Evolutionary conservation across 2,113 vertebrate species (phyloP).

Genomic region (Heterotilapia buettikoferi): DNA sequence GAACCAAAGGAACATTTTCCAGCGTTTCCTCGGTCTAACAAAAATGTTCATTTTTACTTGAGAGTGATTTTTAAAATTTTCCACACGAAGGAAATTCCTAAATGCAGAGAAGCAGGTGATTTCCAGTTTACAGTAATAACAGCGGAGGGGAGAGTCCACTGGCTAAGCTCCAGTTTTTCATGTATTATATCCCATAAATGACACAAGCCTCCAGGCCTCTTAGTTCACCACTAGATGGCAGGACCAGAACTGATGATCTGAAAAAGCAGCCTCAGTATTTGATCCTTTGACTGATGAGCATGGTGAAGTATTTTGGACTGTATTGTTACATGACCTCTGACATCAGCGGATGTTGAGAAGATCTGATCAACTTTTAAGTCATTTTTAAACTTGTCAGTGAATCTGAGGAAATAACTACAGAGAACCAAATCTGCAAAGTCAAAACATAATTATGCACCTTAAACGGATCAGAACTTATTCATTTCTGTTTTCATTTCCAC

Average conservation of each 20-base stretch:
- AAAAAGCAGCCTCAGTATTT: not conserved
- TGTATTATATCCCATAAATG: not conserved
- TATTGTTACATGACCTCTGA: not conserved
- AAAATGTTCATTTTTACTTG: not conserved
- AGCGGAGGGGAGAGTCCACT: not conserved
- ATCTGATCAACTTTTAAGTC: not conserved
- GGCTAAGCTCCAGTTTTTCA: not conserved
- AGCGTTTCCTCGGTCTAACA: not conserved
- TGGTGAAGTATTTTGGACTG: not conserved
- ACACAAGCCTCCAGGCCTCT: not conserved
- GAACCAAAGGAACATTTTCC: not conserved
- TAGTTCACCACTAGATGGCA: not conserved
- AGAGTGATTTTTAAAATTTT: not conserved
- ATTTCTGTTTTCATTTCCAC: not conserved
- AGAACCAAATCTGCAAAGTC: not conserved
- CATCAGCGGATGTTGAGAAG: not conserved
- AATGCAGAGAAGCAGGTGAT: not conserved
- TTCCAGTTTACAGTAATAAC: not conserved
- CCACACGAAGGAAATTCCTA: not conserved
- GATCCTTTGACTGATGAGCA: not conserved
- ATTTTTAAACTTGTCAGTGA: not conserved
- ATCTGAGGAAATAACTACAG: accelerated
- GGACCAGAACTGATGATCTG: not conserved
- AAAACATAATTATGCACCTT: not conserved
- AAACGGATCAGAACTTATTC: accelerated